phyloP scores from a whole-genome alignment of 2,888 invertebrate genomes.

The Sycophila texana region DNA sequence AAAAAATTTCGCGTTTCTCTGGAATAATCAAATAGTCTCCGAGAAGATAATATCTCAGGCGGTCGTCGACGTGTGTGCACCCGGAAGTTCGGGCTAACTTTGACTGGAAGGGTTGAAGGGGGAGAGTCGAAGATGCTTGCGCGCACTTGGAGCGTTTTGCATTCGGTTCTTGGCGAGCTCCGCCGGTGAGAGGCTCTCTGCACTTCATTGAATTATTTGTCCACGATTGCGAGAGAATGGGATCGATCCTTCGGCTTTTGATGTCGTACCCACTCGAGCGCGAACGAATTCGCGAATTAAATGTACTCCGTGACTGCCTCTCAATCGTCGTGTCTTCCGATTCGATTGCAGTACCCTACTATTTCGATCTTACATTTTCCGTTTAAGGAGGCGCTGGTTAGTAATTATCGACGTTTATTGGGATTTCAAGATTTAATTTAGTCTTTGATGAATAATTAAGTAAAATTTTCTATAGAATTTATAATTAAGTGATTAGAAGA shows the following conservation, averaged over 20 bases:
- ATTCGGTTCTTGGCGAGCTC: neutral
- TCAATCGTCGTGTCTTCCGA: neutral
- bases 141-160: constrained; percentile 6
- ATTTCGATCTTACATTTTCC: neutral
- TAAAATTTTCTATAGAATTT: no score
- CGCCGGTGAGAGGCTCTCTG: neutral
- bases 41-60: no score
- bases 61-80: no score
- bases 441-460: no score
- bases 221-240: neutral
- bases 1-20: no score
- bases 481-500: no score
- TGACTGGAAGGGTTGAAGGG: no score
- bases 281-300: constrained; percentile 21
- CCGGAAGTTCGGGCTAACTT: no score
- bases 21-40: no score
- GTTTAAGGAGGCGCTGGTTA: neutral
- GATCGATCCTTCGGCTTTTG: constrained; percentile 8
- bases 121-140: constrained; percentile 1
- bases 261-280: constrained; percentile 9
- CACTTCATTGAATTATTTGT: constrained; percentile 22
- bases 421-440: no score
- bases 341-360: constrained; percentile 14
- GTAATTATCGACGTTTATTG: no score
- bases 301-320: constrained; percentile 1